phyloP scores from a whole-genome alignment of 2,888 invertebrate genomes.

The Troilus luridus region DNA sequence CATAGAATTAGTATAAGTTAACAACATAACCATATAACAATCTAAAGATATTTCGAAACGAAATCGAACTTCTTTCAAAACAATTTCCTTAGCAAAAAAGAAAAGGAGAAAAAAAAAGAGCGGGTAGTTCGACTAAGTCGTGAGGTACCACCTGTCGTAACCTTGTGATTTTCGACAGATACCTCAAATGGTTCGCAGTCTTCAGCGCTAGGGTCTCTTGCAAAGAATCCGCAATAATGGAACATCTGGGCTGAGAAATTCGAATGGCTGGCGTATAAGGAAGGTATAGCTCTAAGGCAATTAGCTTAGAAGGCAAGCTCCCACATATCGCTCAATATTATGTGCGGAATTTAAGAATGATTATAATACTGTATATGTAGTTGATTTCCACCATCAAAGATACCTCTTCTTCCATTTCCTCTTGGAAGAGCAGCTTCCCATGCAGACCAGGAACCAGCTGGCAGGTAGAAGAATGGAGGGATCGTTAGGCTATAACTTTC shows the following conservation, averaged over 20 bases:
- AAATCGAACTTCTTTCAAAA: neutral
- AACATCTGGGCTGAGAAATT: constrained; percentile 7
- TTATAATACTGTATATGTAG: neutral
- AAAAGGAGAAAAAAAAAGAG: neutral
- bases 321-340: neutral
- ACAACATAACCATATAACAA: no score
- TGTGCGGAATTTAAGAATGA: neutral
- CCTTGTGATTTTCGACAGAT: neutral
- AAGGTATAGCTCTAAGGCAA: neutral
- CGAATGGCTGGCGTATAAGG: neutral
- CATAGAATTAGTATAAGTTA: neutral
- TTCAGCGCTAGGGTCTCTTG: neutral
- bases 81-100: neutral
- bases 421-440: neutral
- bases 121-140: neutral
- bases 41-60: neutral
- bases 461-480: neutral
- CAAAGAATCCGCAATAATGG: constrained; percentile 8
- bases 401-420: neutral
- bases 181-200: neutral
- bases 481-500: constrained; percentile 4
- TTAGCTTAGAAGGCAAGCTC: neutral
- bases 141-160: constrained; percentile 11
- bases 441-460: neutral
- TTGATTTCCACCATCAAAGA: neutral